phyloP scores from a whole-genome alignment of 2,797 vertebrate species.

The Gallinago stenura region DNA sequence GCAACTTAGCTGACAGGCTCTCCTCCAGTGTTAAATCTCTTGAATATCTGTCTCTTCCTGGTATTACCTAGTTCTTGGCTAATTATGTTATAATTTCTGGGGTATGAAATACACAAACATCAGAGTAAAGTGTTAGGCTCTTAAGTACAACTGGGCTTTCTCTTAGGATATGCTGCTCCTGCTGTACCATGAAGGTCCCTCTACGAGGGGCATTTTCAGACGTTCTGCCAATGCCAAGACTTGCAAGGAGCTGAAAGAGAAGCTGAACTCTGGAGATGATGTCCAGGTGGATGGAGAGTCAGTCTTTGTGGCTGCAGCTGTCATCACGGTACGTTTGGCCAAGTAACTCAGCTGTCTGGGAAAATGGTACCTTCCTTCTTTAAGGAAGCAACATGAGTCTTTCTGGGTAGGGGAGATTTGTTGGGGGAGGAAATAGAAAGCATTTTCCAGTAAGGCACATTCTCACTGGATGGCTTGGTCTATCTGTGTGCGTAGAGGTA shows the following conservation, averaged over 20 bases:
- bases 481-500: not conserved
- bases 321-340: slow-evolving; percentile 79
- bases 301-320: slow-evolving; percentile 83
- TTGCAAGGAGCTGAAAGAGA: slow-evolving; percentile 84
- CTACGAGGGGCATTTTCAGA: slow-evolving; percentile 83
- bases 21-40: not conserved
- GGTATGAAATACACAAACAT: not conserved
- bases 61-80: not conserved
- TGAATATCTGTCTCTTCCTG: not conserved
- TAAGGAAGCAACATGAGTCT: not conserved
- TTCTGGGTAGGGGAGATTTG: not conserved
- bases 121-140: not conserved
- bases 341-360: not conserved
- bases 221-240: slow-evolving; percentile 84
- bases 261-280: slow-evolving; percentile 79
- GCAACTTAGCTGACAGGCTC: not conserved
- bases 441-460: not conserved
- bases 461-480: not conserved
- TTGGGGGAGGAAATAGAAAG: not conserved
- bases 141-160: not conserved
- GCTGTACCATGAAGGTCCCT: slow-evolving; percentile 82
- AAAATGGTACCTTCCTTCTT: not conserved
- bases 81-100: not conserved
- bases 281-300: slow-evolving; percentile 81
- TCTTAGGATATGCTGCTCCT: slow-evolving; percentile 82